phyloP scores from a whole-genome alignment of 2,888 invertebrate genomes.

The Altica lythri region DNA sequence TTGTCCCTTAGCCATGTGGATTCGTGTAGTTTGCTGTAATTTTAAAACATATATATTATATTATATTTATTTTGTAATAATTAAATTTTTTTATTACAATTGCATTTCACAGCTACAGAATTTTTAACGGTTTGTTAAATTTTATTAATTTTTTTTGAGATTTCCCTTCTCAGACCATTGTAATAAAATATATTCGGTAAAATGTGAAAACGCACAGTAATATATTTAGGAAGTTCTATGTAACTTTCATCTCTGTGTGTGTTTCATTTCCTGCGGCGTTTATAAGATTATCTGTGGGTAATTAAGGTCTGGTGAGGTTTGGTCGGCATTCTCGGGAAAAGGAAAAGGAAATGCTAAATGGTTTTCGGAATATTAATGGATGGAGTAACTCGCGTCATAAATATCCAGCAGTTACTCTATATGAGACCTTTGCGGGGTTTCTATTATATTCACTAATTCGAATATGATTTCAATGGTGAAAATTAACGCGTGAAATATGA shows the following conservation, averaged over 20 bases:
- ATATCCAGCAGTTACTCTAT: constrained; percentile 1
- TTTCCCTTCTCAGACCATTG: too few species aligned
- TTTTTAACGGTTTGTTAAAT: too few species aligned
- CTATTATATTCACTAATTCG: constrained; percentile 2
- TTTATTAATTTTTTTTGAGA: too few species aligned
- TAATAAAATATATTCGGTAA: too few species aligned
- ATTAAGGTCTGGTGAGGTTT: neutral
- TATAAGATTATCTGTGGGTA: constrained; percentile 6
- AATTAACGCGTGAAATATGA: constrained; percentile 1
- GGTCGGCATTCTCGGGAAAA: constrained; percentile 5
- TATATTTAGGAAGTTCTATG: constrained; percentile 5
- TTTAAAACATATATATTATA: too few species aligned
- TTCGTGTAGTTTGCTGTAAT: too few species aligned
- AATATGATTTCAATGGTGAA: constrained; percentile 1
- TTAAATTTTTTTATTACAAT: too few species aligned
- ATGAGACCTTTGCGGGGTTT: neutral
- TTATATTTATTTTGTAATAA: too few species aligned
- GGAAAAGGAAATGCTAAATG: constrained; percentile 5
- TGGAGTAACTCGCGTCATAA: constrained; percentile 5
- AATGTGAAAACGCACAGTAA: too few species aligned
- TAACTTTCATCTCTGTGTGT: constrained; percentile 7
- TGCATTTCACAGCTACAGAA: too few species aligned
- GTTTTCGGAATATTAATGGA: constrained; percentile 7
- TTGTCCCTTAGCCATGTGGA: too few species aligned
- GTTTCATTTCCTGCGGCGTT: constrained; percentile 1